Evolutionary conservation across 2,797 vertebrate genomes (phyloP).

Genomic region (Apodemus agrarius): DNA sequence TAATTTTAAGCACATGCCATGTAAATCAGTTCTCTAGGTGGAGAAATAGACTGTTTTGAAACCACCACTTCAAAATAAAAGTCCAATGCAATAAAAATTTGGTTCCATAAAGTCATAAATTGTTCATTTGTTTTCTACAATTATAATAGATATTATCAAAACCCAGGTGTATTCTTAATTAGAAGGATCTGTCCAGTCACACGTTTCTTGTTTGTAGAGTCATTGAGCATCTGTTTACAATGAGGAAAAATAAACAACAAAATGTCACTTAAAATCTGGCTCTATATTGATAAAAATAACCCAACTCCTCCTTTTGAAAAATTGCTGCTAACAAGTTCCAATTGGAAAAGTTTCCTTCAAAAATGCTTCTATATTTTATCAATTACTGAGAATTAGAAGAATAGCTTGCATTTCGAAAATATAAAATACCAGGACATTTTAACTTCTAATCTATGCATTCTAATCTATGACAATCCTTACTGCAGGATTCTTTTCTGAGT

Average conservation of each 20-base stretch:
- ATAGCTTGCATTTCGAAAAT: background rate
- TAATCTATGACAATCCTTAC: background rate
- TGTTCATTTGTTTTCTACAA: background rate
- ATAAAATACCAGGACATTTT: background rate
- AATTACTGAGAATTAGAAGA: background rate
- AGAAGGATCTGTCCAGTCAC: background rate
- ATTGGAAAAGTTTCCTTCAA: background rate
- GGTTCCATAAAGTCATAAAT: background rate
- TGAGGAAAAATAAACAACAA: slow-evolving; percentile 26
- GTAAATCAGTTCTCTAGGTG: background rate
- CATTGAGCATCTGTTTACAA: background rate
- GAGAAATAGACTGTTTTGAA: background rate
- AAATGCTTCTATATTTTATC: background rate
- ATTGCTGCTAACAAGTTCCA: background rate
- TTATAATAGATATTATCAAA: slow-evolving; percentile 1
- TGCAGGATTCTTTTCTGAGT: background rate
- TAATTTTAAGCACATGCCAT: background rate
- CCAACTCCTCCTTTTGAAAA: slow-evolving; percentile 8
- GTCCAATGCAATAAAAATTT: background rate
- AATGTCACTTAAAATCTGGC: background rate
- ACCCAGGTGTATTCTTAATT: background rate
- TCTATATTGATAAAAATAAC: background rate
- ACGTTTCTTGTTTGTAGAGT: background rate
- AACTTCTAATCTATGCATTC: background rate
- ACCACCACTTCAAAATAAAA: background rate